Evolutionary conservation across 2,113 vertebrate genomes (phyloP), one percentile per base, ranked within the genome.

Genomic region (Zapornia atra): DNA sequence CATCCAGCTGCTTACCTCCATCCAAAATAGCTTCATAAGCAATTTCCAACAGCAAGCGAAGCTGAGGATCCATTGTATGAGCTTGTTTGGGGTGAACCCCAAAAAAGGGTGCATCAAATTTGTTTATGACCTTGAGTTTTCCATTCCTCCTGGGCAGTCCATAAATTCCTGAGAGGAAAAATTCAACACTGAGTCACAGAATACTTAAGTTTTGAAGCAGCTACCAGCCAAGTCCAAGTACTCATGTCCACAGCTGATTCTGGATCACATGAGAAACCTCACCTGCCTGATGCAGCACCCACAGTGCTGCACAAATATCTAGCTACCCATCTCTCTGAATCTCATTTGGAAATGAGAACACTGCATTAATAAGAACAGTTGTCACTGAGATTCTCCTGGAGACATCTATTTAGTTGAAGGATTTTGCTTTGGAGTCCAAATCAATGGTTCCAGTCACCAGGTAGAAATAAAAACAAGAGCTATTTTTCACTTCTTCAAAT

Each of bases 11-110:
- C 97, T 92, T 94, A 99, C 99, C 99, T 98, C 97, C 99, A 68
- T 99, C 99, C 90, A 99, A 90, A 38, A 99, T 98, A 69, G 99
- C 99, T 96, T 99, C 99, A 3, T 99, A 99, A 83, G 98, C 96
- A 53, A 99, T 96, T 97, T 99, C 99, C 82, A 99, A 94, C 85
- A 99, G 96, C 93, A 99, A 84, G 6, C 99, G 98, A 60, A 99
- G 98, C 73, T 99, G 99, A 57, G 99, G 99, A 96, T 99, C 99
- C 99, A 99, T 99, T 4, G 99, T 99, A 94, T 99, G 98, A 21
- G 99, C 99, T 97, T 99, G 99, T 96, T 99, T 99, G 69, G 99
- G 98, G 98, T 99, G 96, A 98, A 99, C 91, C 86, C 99, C 97
- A 36, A 99, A 99, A 97, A 99, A 99, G 4, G 98, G 96, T 20